Evolutionary conservation across 2,888 invertebrate genomes (phyloP), one percentile per base, ranked within the genome.

Genomic region (Cheilosia soror): DNA sequence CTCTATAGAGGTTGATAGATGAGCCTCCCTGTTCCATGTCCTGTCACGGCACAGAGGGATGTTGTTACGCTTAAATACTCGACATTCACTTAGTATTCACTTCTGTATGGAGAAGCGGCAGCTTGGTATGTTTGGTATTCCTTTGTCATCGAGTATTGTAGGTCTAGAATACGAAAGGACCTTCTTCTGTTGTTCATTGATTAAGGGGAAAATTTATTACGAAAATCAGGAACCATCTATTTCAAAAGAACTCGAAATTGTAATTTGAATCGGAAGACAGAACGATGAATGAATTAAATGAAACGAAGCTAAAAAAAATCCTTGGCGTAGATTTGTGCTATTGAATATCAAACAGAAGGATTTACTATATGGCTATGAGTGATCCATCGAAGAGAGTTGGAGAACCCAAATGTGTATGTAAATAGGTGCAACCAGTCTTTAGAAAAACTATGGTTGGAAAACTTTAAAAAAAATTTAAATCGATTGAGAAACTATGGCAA

Each of bases 121-220:
- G 80, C 68, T 65, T 76, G 84, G 84, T 80, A 84, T 84, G 75
- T 60, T 76, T 44, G 84, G 84, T 84, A 84, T 84, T 79, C 71
- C 66, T 84, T 84, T 84, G 80, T 80, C 71, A 75, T 75, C 31
- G 62, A 79, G 63, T 29, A 25, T 37, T 20, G 72, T 62, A 80
- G 75, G 79, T 84, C 80, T 80, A 49, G 79, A 80, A 84, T 80
- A 75, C 80, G 63, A 58, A 75, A 84, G 49, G 71, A 55, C 60
- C 57, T 72, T 27, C 25, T 60, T 25, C 31, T 4, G 15, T n/a
- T 62, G 55, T 69, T 78, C 62, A 79, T 79, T 80, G 84, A 84
- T 84, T 76, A 76, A 37, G 71, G 60, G 40, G 47, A 65, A 13
- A 29, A 72, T 79, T 63, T 72, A 53, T 66, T 72, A 49, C 15